Evolutionary conservation across 2,888 invertebrate species (phyloP), one percentile per base, ranked within the genome.

Genomic region (Leptinotarsa peninsularis): DNA sequence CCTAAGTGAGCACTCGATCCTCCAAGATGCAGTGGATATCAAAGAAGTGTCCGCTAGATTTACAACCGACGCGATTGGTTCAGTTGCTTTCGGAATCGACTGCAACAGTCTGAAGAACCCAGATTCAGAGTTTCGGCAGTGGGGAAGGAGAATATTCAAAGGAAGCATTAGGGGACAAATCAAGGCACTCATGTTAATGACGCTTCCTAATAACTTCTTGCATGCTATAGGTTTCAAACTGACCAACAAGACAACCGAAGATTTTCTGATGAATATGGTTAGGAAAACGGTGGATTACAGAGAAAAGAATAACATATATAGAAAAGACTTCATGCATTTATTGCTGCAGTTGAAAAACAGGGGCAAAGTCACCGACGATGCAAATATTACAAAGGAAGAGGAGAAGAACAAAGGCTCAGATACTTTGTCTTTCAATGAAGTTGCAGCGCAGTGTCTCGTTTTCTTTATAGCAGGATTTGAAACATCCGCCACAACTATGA

Each of bases 21-120:
- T 74, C 3, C 49, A 75, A 49, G 72, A 77, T n/a, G 69, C 67
- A 4, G 69, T 81, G 4, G 78, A 83, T 60, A 81, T 84, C 43
- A 84, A 90, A 4, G 90, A 91, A 33, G 87, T 90, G 58, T 89
- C 90, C 76, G 90, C 90, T 4, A 89, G 89, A 77, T 91, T 90
- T 80, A 89, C 91, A 1, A 91, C 91, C 88, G 91, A 91, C 80
- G 89, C 91, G 4, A 90, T 91, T 33, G 91, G 90, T 0, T 89
- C 89, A 63, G 89, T 91, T 69, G 91, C 90, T 13, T 92, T 91
- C 82, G 91, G 91, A 49, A 87, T 91, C 4, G 90, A 91, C 77
- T 90, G 90, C 78, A 89, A 91, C 80, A 33, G 33, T 33, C 7
- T 33, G 7, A 33, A 33, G 7, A 88, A 90, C 83, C 87, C 89